A percentile compares a stretch with the other conserved stretches of the same genome.
Conservation (phyloP, 2,113 vertebrate genomes). For the Monopterus albus region DNA sequence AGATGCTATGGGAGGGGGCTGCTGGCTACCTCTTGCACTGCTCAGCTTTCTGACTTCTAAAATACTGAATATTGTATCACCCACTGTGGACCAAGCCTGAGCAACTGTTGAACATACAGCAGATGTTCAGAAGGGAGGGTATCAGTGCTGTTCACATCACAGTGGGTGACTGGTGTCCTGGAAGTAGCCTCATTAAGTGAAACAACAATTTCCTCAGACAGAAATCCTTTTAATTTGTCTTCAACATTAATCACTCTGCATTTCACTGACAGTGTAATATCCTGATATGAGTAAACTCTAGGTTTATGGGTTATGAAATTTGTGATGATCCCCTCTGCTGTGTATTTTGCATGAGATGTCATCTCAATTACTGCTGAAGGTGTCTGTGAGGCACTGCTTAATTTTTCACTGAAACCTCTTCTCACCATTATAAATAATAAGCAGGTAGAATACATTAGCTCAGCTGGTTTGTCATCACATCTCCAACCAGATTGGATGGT, state of each 20-base stretch:
- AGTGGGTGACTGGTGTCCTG: constrained; percentile 12
- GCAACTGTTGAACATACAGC: constrained; percentile 60
- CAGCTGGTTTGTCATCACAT: constrained; percentile 33
- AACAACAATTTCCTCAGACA: constrained; percentile 18
- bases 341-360: constrained; percentile 32
- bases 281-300: constrained; percentile 21
- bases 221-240: constrained; percentile 16
- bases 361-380: constrained; percentile 57
- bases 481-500: constrained; percentile 54
- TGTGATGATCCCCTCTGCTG: constrained; percentile 28
- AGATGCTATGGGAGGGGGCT: constrained; percentile 1
- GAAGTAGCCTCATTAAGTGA: constrained; percentile 21
- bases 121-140: constrained; percentile 3
- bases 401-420: constrained; percentile 45
- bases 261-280: constrained; percentile 1
- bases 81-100: neutral
- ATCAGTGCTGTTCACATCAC: neutral
- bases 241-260: constrained; percentile 30
- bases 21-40: constrained; percentile 1
- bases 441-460: constrained; percentile 64
- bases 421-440: constrained; percentile 68
- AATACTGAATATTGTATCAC: neutral
- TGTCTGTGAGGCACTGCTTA: constrained; percentile 30
- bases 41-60: constrained; percentile 13
- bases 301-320: constrained; percentile 33